These are phyloP conservation scores for Fopius arisanus DNA, from an alignment of 1,140 invertebrate genomes.

Conservation along the genomic window DNA sequence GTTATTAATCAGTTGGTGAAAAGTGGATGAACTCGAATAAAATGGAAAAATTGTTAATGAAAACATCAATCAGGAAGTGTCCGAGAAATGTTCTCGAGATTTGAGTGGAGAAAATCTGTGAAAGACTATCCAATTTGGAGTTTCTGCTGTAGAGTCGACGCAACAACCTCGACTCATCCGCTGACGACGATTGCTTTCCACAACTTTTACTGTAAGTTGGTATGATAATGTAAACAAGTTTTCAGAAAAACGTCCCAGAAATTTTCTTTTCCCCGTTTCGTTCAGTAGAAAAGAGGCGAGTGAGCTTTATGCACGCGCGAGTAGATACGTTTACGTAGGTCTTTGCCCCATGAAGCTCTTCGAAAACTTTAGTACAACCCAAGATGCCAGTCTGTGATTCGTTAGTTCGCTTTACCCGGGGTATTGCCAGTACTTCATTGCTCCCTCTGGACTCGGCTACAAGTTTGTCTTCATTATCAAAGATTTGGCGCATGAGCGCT, in stretches of 20 bases:
- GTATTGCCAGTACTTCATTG: not conserved
- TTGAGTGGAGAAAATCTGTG: not conserved
- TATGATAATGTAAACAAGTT: slow-evolving; percentile 7
- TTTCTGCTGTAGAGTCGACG: not conserved
- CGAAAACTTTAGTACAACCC: not conserved
- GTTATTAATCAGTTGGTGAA: no score
- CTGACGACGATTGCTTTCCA: not conserved
- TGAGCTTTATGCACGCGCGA: slow-evolving; percentile 1
- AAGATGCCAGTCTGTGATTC: slow-evolving; percentile 1
- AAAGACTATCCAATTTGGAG: not conserved
- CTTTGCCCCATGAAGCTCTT: not conserved
- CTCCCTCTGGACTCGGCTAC: not conserved
- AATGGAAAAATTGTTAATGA: not conserved
- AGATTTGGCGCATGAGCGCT: not conserved
- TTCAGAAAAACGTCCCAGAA: not conserved
- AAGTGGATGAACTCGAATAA: no score
- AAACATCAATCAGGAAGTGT: not conserved
- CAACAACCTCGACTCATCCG: not conserved
- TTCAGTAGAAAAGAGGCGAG: not conserved
- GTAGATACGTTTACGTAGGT: slow-evolving; percentile 1
- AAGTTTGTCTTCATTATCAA: not conserved
- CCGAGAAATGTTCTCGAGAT: not conserved
- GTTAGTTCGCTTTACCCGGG: not conserved
- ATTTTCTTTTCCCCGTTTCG: not conserved
- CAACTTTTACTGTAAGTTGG: not conserved